These are phyloP conservation scores for Ommatoiulus sabulosus DNA, from an alignment of 2,888 invertebrate genomes.

Conservation along the genomic window DNA sequence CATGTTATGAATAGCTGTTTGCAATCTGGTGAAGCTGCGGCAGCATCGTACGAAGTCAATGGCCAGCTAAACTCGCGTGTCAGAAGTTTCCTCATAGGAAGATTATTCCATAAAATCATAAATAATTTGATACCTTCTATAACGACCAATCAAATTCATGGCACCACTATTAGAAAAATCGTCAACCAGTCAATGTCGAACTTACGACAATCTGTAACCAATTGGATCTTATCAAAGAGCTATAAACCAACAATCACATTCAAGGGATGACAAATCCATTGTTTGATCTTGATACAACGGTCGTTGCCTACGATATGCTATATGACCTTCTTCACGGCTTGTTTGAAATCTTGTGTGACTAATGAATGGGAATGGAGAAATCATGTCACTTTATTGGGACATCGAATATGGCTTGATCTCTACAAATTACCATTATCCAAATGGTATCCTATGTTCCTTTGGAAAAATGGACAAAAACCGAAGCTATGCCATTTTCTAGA, in stretches of 20 bases:
- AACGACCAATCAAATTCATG: conserved; percentile 20
- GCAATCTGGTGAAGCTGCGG: not conserved
- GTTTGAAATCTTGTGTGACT: no score
- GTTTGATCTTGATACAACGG: not conserved
- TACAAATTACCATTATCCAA: no score
- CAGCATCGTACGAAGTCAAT: not conserved
- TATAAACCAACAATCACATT: not conserved
- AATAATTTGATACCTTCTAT: not conserved
- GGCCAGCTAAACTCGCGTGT: not conserved
- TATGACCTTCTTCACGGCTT: not conserved
- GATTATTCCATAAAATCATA: not conserved
- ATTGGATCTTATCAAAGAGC: not conserved
- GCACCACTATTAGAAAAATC: not conserved
- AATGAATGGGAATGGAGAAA: no score
- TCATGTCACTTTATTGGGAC: no score
- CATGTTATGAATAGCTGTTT: not conserved
- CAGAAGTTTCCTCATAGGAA: not conserved
- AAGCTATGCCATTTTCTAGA: no score
- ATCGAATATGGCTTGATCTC: no score
- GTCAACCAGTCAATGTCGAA: not conserved
- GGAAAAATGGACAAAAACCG: no score
- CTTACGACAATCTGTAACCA: not conserved
- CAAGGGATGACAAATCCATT: not conserved
- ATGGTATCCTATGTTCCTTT: no score
- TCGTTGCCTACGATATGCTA: not conserved